Percentiles rank a stretch among this genome's conserved stretches.
Evolutionary conservation across 2,113 vertebrate species (phyloP).

Genomic region (Bolborhynchus lineola): DNA sequence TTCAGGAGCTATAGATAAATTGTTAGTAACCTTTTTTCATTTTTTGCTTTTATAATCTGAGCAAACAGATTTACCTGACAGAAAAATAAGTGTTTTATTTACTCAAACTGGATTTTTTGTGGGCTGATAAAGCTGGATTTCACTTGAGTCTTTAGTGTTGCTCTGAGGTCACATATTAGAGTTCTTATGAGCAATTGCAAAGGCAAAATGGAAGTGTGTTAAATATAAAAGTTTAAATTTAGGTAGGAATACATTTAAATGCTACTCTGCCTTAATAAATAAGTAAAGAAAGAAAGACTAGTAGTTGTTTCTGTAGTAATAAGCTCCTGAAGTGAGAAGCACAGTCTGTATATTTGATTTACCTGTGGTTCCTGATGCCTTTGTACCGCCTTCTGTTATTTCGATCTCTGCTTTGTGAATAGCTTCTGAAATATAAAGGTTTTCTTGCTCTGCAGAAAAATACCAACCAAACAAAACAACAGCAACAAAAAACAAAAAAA

Average conservation of each 20-base stretch:
- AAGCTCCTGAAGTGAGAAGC: background rate
- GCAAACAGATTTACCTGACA: background rate
- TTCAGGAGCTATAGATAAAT: background rate
- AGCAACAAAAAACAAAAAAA: background rate
- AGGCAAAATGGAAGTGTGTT: background rate
- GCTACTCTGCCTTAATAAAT: background rate
- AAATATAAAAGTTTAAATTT: background rate
- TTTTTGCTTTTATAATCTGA: background rate
- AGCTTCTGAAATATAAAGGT: slow-evolving; percentile 86
- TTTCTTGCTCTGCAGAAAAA: slow-evolving; percentile 72
- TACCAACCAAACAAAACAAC: background rate
- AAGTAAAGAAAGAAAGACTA: background rate
- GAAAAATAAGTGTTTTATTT: background rate
- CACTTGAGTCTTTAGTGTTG: background rate
- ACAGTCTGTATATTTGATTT: background rate
- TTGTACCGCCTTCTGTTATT: slow-evolving; percentile 85
- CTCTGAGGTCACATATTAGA: background rate
- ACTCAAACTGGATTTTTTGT: background rate
- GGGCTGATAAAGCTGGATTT: background rate
- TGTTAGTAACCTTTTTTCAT: background rate
- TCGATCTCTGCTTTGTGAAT: slow-evolving; percentile 86
- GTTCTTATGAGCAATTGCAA: background rate
- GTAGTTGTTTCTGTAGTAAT: background rate
- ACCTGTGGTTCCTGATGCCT: slow-evolving; percentile 85
- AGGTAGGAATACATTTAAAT: background rate